phyloP scores from a whole-genome alignment of 2,797 vertebrate genomes.

The Ara ararauna region DNA sequence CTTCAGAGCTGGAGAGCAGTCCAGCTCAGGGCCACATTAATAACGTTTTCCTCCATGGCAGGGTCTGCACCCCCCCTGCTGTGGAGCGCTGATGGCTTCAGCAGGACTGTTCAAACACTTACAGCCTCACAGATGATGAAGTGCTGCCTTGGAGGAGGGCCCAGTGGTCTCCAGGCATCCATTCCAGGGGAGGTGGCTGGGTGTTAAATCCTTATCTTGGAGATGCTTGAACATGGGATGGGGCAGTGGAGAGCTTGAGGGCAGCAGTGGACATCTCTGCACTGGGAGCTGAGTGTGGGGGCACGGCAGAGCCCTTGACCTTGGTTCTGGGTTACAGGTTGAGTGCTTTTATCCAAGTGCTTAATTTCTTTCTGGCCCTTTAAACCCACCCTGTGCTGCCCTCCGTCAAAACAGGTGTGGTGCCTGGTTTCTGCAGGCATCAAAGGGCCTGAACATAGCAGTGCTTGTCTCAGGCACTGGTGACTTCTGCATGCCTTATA shows the following conservation, averaged over 20 bases:
- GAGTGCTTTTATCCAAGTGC: background rate
- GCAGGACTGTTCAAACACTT: background rate
- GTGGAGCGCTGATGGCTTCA: background rate
- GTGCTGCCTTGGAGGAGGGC: constrained; percentile 7
- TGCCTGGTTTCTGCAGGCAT: background rate
- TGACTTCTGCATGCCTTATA: background rate
- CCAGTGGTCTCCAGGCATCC: background rate
- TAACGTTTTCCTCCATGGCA: constrained; percentile 22
- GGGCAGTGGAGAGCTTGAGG: background rate
- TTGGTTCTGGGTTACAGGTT: background rate
- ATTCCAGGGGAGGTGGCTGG: background rate
- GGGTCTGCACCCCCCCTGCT: background rate
- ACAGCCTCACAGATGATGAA: background rate
- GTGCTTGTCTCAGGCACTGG: background rate
- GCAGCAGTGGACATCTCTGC: background rate
- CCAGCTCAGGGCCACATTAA: background rate
- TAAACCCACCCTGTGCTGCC: background rate
- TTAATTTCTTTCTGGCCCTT: background rate
- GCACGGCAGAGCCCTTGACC: background rate
- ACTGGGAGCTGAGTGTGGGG: background rate
- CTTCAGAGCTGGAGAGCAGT: background rate
- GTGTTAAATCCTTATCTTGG: constrained; percentile 6
- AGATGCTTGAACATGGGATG: background rate
- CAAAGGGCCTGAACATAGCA: fast-evolving
- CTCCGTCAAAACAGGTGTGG: background rate